These are phyloP conservation scores for Cyanoderma ruficeps DNA, from an alignment of 2,113 vertebrate species.

Conservation along the genomic window DNA sequence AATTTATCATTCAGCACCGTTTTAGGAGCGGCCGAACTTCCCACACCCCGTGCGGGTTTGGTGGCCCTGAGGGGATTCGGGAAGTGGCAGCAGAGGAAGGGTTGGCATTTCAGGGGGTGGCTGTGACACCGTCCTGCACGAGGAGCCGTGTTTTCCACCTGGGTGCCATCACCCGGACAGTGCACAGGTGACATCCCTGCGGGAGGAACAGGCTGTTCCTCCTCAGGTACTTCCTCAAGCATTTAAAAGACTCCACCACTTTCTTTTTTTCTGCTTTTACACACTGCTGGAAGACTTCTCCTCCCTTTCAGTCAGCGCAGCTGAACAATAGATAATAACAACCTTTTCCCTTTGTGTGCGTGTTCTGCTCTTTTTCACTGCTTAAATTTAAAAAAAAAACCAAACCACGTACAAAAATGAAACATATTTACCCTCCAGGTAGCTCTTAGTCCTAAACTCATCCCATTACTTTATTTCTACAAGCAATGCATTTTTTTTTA, in stretches of 20 bases:
- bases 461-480: slow-evolving; percentile 21
- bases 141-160: neutral
- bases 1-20: neutral
- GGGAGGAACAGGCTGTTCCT: neutral
- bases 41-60: accelerated
- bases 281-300: neutral
- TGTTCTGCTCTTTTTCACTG: neutral
- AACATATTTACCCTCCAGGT: slow-evolving; percentile 35
- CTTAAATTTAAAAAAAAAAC: neutral
- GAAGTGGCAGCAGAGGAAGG: neutral
- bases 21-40: neutral
- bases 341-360: neutral
- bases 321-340: neutral
- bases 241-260: neutral
- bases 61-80: accelerated
- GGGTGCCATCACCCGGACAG: neutral
- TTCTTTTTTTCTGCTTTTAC: neutral
- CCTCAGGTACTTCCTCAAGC: neutral
- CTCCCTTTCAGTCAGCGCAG: neutral
- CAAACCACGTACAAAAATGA: neutral
- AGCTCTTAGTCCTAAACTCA: slow-evolving; percentile 27
- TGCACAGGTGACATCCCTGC: neutral
- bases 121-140: neutral
- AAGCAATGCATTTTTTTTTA: neutral
- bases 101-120: accelerated